Conservation (phyloP, 2,888 invertebrate species). For the Catocala sponsa region DNA sequence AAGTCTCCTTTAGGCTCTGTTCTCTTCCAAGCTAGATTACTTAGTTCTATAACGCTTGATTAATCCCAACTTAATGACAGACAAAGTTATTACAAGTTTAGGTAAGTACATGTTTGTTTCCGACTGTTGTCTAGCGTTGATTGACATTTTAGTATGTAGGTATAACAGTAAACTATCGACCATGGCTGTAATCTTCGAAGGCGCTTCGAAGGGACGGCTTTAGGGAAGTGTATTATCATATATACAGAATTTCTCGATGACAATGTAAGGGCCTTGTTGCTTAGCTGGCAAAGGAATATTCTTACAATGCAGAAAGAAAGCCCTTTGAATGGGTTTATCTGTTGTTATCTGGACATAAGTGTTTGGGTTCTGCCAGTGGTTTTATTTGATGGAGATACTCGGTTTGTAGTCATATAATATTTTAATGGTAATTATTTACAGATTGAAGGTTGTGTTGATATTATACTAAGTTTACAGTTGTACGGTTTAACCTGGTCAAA, state of each 20-base stretch:
- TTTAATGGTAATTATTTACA: no score
- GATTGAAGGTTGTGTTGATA: no score
- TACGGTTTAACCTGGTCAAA: no score
- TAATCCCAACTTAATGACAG: constrained; percentile 15
- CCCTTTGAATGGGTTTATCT: neutral
- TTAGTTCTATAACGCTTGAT: constrained; percentile 18
- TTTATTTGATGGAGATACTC: no score
- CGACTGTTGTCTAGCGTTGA: neutral
- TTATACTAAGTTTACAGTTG: no score
- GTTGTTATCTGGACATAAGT: no score
- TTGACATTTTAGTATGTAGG: constrained; percentile 10
- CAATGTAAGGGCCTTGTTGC: neutral
- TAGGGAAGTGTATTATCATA: constrained; percentile 1
- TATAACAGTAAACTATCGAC: neutral
- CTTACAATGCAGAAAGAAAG: neutral
- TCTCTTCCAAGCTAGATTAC: constrained; percentile 3
- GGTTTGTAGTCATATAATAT: no score
- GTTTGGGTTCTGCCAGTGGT: no score
- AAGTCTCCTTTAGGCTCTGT: neutral
- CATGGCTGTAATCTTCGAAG: neutral
- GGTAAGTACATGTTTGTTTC: constrained; percentile 1
- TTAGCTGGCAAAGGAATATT: neutral
- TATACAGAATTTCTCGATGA: constrained; percentile 2
- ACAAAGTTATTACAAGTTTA: constrained; percentile 19
- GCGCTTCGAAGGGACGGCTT: neutral